Conservation (phyloP, 1,140 invertebrate genomes). For the Cylas formicarius region DNA sequence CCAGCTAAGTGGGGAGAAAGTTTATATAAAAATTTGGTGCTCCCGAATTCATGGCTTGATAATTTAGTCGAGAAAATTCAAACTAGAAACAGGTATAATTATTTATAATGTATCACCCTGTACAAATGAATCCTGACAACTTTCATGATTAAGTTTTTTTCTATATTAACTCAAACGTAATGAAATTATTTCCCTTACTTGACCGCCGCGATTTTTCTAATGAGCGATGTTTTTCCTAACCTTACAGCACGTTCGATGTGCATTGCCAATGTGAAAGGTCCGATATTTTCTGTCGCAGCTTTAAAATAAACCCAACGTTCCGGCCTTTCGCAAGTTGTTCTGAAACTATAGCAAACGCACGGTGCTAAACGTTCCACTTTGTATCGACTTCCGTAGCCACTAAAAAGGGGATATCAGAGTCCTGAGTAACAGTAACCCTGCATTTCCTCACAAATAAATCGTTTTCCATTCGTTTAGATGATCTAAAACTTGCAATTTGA, state of each 20-base stretch:
- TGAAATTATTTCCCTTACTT: constrained; percentile 12
- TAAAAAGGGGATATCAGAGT: constrained; percentile 15
- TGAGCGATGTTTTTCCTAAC: constrained; percentile 24
- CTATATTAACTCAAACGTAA: not conserved
- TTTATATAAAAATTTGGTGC: too few relatives aligned
- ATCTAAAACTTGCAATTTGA: constrained; percentile 18
- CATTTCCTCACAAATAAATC: constrained; percentile 10
- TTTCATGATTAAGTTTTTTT: too few relatives aligned
- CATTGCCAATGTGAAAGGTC: constrained; percentile 24
- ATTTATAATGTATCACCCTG: too few relatives aligned
- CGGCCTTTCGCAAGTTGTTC: constrained; percentile 20
- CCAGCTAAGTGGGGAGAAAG: too few relatives aligned
- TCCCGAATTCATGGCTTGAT: too few relatives aligned
- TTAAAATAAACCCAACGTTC: constrained; percentile 29
- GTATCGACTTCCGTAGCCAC: constrained; percentile 23
- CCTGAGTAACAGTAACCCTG: not conserved
- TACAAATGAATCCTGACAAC: too few relatives aligned
- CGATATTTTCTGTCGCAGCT: constrained; percentile 24
- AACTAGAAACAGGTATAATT: too few relatives aligned
- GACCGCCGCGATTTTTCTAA: constrained; percentile 27
- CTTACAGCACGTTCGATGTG: constrained; percentile 32
- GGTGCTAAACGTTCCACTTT: constrained; percentile 27
- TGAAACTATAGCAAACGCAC: constrained; percentile 30
- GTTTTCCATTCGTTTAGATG: constrained; percentile 24
- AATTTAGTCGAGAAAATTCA: too few relatives aligned